Base-by-base conservation (phyloP, 2,797 vertebrate species). In the Picus viridis region DNA sequence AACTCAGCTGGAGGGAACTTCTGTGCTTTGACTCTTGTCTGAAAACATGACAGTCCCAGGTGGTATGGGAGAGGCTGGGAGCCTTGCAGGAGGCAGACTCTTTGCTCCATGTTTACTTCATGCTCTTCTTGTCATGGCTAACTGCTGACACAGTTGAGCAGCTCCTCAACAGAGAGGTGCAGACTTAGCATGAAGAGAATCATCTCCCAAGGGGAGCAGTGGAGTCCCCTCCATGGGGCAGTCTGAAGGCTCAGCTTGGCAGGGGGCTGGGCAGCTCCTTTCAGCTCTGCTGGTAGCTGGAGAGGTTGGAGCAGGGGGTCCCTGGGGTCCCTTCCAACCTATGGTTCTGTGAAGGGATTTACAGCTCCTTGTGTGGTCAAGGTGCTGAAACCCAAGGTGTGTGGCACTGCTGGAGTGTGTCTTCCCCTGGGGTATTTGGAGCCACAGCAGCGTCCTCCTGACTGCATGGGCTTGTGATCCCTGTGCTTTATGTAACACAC, bases 401-500 rank as follows among this genome's bases (percentile, higher is more conserved):
- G 9, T 70, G 65, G 49, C 2, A 2, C 30, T 57, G 51, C 26
- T 69, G 1, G 8, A 30, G 7, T n/a, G 16, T 58, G 36, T 51
- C 54, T 84, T 71, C 24, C 27, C 76, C 41, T 82, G 30, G 23
- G 67, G 5, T 59, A 15, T 39, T 86, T 83, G 59, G 9, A 39
- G 80, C 51, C 2, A 0, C 26, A 77, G 4, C 12, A 14, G 3
- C 39, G 10, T 68, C 83, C 80, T 89, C 26, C 62, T 74, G 51
- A 36, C 32, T 79, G 36, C 30, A 24, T 74, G 64, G 16, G 12
- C 53, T 74, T 76, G 43, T 6, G 17, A 45, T 72, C 29, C 89
- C n/a, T 62, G 32, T 78, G 24, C 69, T 95, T 92, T 91, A 83
- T 95, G 43, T 93, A 94, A 92, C 8, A 26, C 41, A 65, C 41